Percentiles rank a stretch among this genome's conserved stretches.
phyloP scores from a whole-genome alignment of 2,113 vertebrate genomes.

The Romanogobio albipinnatus region DNA sequence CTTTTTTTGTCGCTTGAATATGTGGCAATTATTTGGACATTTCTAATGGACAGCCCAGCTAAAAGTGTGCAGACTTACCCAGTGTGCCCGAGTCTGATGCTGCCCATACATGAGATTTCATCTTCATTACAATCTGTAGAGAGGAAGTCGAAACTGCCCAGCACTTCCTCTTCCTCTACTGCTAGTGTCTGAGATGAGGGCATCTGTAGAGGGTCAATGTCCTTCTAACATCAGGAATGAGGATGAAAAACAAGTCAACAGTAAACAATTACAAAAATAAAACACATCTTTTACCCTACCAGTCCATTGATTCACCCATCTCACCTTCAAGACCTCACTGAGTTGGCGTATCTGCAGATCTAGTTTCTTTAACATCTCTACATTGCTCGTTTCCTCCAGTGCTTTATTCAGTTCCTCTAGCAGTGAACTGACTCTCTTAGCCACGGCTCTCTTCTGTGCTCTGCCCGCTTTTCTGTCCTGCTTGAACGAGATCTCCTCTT shows the following conservation, averaged over 20 bases:
- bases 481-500: not conserved
- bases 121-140: conserved; percentile 82
- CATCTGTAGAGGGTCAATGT: conserved; percentile 64
- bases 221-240: conserved; percentile 69
- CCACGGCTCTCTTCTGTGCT: conserved; percentile 57
- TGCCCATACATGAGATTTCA: conserved; percentile 81
- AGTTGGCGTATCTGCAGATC: conserved; percentile 79
- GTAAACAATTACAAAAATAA: not conserved
- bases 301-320: not conserved
- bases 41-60: not conserved
- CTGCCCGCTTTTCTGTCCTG: not conserved
- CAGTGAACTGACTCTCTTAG: conserved; percentile 64
- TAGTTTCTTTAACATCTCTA: conserved; percentile 72
- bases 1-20: not conserved
- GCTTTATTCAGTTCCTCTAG: conserved; percentile 77
- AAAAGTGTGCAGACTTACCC: conserved; percentile 70
- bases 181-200: conserved; percentile 85
- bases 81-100: conserved; percentile 75
- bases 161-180: conserved; percentile 87
- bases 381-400: conserved; percentile 56
- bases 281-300: not conserved
- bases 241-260: not conserved
- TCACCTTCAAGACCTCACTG: conserved; percentile 84
- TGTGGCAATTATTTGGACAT: not conserved
- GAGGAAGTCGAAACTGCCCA: conserved; percentile 93